phyloP scores from a whole-genome alignment of 1,140 invertebrate genomes.

The Ruditapes philippinarum region DNA sequence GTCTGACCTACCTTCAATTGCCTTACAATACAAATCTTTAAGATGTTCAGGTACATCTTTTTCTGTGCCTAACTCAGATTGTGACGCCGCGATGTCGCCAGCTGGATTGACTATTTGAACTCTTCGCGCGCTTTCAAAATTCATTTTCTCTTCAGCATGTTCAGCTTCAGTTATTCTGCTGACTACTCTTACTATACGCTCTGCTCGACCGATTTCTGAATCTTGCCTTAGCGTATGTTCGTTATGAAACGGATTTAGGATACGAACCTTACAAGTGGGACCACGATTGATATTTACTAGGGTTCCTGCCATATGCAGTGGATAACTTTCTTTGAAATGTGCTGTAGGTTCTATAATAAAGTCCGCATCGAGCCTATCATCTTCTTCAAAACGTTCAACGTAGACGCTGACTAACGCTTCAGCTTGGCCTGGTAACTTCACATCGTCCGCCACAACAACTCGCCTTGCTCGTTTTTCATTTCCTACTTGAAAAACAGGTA shows the following conservation, averaged over 20 bases:
- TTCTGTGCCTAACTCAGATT: not conserved
- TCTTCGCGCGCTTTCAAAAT: not conserved
- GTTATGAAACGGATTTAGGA: slow-evolving; percentile 14
- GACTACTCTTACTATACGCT: not conserved
- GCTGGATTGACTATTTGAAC: not conserved
- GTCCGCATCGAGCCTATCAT: not conserved
- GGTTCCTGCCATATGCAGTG: not conserved
- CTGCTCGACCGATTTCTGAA: not conserved
- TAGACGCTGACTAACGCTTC: slow-evolving; percentile 17
- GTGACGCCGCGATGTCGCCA: not conserved
- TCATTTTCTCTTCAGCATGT: not conserved
- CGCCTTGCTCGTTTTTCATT: slow-evolving; percentile 2
- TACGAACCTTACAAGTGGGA: not conserved
- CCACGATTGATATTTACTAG: not conserved
- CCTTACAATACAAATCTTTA: not conserved
- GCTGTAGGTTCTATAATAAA: slow-evolving; percentile 22
- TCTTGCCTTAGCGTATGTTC: not conserved
- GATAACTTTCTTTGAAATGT: slow-evolving; percentile 11
- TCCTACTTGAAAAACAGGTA: slow-evolving; percentile 26
- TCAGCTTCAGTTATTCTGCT: not conserved
- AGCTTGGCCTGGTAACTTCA: slow-evolving; percentile 17
- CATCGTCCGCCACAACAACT: slow-evolving; percentile 29
- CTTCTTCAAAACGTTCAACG: slow-evolving; percentile 31
- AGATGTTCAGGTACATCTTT: slow-evolving; percentile 2
- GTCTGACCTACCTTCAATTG: not conserved